These are phyloP conservation scores for Cheilinus undulatus DNA, from an alignment of 2,113 vertebrate species.

Conservation along the genomic window DNA sequence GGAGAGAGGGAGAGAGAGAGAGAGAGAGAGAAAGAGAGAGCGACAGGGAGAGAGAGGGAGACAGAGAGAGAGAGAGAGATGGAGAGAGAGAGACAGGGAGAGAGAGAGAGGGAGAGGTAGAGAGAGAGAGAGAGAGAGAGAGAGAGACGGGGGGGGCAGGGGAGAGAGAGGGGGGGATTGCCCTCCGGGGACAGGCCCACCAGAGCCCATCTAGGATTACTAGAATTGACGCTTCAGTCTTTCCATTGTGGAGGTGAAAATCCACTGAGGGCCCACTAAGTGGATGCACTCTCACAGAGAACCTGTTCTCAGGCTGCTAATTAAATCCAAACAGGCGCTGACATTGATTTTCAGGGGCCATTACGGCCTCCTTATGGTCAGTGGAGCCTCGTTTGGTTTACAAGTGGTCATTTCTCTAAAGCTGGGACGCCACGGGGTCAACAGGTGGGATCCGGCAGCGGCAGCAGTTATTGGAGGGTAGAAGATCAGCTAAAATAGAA, in stretches of 20 bases:
- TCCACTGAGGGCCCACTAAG: slow-evolving; percentile 81
- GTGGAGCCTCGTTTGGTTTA: slow-evolving; percentile 40
- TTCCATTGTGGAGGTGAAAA: slow-evolving; percentile 81
- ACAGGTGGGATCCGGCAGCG: background rate
- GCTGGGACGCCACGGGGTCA: background rate
- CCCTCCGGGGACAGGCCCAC: slow-evolving; percentile 76
- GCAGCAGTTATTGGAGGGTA: background rate
- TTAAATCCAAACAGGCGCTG: slow-evolving; percentile 79
- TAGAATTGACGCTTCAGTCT: slow-evolving; percentile 78
- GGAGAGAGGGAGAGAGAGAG: too few species aligned
- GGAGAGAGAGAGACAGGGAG: too few species aligned
- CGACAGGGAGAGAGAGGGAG: too few species aligned
- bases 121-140: too few species aligned
- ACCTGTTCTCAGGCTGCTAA: slow-evolving; percentile 77
- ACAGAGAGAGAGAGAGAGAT: slow-evolving; percentile 22
- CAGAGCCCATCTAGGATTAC: slow-evolving; percentile 82
- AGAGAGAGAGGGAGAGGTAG: too few species aligned
- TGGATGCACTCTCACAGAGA: slow-evolving; percentile 75
- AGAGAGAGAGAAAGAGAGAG: too few species aligned
- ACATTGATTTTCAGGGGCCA: slow-evolving; percentile 79
- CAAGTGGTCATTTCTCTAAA: slow-evolving; percentile 16
- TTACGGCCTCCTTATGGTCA: slow-evolving; percentile 68
- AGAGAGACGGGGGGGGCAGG: too few species aligned
- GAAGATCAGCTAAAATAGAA: too few species aligned
- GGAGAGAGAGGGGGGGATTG: slow-evolving; percentile 41